Conservation (phyloP, 2,797 vertebrate species). For the Todus mexicanus region DNA sequence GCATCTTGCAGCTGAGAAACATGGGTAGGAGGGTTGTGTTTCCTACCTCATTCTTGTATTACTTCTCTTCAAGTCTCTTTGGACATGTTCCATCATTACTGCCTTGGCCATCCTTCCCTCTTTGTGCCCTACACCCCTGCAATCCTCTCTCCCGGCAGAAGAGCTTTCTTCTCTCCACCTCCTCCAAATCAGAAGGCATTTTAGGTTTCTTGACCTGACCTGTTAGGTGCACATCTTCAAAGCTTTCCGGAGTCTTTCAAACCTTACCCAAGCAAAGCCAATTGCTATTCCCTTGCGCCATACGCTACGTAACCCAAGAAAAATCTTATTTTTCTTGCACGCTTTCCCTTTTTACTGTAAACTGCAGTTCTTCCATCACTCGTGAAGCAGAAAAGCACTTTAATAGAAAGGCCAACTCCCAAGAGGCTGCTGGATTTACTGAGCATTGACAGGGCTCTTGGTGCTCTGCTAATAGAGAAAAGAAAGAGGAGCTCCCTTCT, state of each 20-base stretch:
- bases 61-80: not conserved
- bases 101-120: not conserved
- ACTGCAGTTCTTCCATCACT: not conserved
- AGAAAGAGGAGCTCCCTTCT: not conserved
- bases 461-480: not conserved
- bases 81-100: not conserved
- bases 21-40: not conserved
- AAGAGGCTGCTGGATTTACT: not conserved
- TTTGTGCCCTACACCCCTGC: not conserved
- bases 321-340: not conserved
- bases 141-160: not conserved
- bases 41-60: not conserved
- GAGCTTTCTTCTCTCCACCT: too few species aligned
- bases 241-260: not conserved
- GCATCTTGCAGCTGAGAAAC: not conserved
- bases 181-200: not conserved
- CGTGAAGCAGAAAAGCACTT: not conserved
- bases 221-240: not conserved
- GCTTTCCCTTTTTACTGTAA: not conserved
- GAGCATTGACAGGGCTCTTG: slow-evolving; percentile 5
- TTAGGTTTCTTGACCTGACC: not conserved
- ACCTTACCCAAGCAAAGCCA: not conserved
- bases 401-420: not conserved
- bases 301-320: not conserved
- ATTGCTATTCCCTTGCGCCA: not conserved